Percentiles rank a stretch among this genome's conserved stretches.
Conservation (phyloP, 2,113 vertebrate genomes). For the Pelmatolapia mariae region DNA sequence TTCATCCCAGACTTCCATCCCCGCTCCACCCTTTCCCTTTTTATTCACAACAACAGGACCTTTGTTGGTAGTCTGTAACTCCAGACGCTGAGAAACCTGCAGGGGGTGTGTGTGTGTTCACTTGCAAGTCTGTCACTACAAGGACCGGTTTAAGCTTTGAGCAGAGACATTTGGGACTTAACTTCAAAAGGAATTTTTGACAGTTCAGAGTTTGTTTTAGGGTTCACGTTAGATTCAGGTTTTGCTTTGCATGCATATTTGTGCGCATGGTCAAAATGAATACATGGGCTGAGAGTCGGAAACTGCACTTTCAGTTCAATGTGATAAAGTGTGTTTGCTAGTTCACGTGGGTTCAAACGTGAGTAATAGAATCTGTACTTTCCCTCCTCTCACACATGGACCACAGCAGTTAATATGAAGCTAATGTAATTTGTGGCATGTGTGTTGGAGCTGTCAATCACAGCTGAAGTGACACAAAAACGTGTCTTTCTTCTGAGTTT, state of each 20-base stretch:
- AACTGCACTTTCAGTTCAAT: not conserved
- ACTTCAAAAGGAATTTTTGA: not conserved
- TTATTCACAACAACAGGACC: constrained; percentile 33
- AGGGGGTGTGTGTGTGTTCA: not conserved
- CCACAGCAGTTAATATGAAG: not conserved
- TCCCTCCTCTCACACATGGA: not conserved
- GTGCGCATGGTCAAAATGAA: not conserved
- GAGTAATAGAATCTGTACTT: not conserved
- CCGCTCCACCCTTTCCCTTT: not conserved
- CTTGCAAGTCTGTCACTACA: not conserved
- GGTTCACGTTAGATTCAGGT: not conserved
- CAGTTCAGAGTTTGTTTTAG: not conserved
- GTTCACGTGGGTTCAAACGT: not conserved
- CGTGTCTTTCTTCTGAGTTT: not conserved
- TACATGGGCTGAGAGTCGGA: not conserved
- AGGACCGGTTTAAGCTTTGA: not conserved
- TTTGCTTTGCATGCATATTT: not conserved
- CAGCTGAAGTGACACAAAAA: not conserved
- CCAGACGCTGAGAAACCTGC: constrained; percentile 52
- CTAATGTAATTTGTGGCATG: not conserved
- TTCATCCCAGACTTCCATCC: not conserved
- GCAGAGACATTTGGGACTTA: not conserved
- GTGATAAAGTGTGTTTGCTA: not conserved
- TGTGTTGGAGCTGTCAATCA: not conserved
- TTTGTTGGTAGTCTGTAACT: constrained; percentile 55